Conservation (phyloP, 1,140 invertebrate genomes). For the silkworm (Bombyx mori) region ASM3026992v2 NC_085107.1:14776001-14776500, state of each 20-base stretch:
- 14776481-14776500: constrained; percentile 65
- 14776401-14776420: constrained; percentile 32
- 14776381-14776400: constrained; percentile 27
- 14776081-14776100: constrained; percentile 67
- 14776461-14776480: constrained; percentile 66
- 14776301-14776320: neutral
- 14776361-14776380: constrained; percentile 24
- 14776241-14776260: too few species aligned
- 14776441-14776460: constrained; percentile 46
- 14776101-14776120: constrained; percentile 61
- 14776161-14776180: constrained; percentile 27
- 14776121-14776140: constrained; percentile 56
- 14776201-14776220: too few species aligned
- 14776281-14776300: constrained; percentile 13
- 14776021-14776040: constrained; percentile 62
- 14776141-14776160: constrained; percentile 42
- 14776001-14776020: constrained; percentile 31
- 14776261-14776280: neutral
- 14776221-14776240: too few species aligned
- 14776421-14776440: constrained; percentile 38
- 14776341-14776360: constrained; percentile 31
- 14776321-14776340: constrained; percentile 16
- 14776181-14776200: constrained; percentile 8
- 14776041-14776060: constrained; percentile 51
- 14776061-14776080: constrained; percentile 70